Evolutionary conservation across 2,888 invertebrate genomes (phyloP).

Genomic region (Cryptus viduatorius): DNA sequence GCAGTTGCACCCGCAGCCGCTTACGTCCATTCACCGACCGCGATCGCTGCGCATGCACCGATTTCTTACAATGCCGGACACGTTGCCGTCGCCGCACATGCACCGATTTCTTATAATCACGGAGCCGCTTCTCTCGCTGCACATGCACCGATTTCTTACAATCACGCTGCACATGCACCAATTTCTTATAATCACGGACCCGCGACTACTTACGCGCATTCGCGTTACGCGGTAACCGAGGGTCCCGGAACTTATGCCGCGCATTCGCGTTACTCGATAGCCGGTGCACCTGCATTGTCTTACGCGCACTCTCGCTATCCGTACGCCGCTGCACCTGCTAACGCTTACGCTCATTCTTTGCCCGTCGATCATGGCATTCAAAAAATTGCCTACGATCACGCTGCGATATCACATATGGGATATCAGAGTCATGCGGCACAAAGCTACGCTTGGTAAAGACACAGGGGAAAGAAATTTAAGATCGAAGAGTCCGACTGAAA

Average conservation of each 20-base stretch:
- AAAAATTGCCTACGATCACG: conserved; percentile 57
- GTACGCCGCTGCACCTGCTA: not conserved
- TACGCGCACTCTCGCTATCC: conserved; percentile 60
- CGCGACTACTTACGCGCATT: conserved; percentile 53
- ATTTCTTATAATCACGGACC: conserved; percentile 54
- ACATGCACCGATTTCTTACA: conserved; percentile 42
- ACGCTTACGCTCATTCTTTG: conserved; percentile 6
- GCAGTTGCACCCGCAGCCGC: conserved; percentile 2
- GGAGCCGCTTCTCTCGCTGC: not conserved
- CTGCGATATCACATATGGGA: conserved; percentile 57
- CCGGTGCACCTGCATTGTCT: conserved; percentile 47
- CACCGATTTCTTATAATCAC: conserved; percentile 42
- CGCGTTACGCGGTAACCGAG: conserved; percentile 64
- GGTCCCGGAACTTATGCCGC: conserved; percentile 57
- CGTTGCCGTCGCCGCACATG: conserved; percentile 1
- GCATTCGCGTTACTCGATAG: conserved; percentile 61
- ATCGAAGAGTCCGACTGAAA: not conserved
- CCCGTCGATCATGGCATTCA: conserved; percentile 38
- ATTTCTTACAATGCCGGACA: conserved; percentile 54
- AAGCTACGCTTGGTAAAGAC: conserved; percentile 58
- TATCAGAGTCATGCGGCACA: conserved; percentile 56
- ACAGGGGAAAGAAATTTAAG: not conserved
- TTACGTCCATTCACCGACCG: conserved; percentile 46
- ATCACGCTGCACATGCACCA: conserved; percentile 34
- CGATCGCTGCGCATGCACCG: conserved; percentile 29